These are phyloP conservation scores for Nymphicus hollandicus DNA, from an alignment of 2,113 vertebrate species.

Conservation along the genomic window DNA sequence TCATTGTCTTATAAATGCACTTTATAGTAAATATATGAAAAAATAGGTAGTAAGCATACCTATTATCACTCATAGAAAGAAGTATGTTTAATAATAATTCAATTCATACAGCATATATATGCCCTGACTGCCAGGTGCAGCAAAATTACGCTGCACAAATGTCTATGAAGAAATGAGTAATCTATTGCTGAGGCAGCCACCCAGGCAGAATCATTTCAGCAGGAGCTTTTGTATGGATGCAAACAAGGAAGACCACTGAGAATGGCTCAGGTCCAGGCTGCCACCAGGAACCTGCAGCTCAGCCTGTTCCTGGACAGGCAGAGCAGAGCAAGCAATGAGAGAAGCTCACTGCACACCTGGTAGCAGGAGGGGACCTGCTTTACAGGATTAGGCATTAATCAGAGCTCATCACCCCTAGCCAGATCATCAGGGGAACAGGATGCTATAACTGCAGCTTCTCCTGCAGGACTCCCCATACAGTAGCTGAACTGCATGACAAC, in stretches of 20 bases:
- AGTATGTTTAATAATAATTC: not conserved
- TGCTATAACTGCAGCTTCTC: not conserved
- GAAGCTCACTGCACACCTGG: not conserved
- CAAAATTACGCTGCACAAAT: not conserved
- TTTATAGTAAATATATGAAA: not conserved
- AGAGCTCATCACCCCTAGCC: not conserved
- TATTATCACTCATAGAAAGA: not conserved
- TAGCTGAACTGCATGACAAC: accelerated
- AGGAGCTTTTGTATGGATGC: not conserved
- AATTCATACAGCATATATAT: accelerated
- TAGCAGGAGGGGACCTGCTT: not conserved
- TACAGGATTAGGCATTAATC: not conserved
- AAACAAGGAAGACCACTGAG: not conserved
- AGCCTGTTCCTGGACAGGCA: not conserved
- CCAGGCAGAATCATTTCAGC: not conserved
- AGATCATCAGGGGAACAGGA: not conserved
- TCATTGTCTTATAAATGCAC: not conserved
- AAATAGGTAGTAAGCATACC: not conserved
- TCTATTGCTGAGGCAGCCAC: not conserved
- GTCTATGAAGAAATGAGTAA: not conserved
- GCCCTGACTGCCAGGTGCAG: not conserved
- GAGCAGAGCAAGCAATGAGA: not conserved
- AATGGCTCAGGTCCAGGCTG: not conserved
- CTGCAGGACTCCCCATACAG: accelerated
- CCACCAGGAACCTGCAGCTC: not conserved